Percentiles rank a stretch among this genome's conserved stretches.
phyloP scores from a whole-genome alignment of 2,113 vertebrate genomes.

The Grammomys surdaster region DNA sequence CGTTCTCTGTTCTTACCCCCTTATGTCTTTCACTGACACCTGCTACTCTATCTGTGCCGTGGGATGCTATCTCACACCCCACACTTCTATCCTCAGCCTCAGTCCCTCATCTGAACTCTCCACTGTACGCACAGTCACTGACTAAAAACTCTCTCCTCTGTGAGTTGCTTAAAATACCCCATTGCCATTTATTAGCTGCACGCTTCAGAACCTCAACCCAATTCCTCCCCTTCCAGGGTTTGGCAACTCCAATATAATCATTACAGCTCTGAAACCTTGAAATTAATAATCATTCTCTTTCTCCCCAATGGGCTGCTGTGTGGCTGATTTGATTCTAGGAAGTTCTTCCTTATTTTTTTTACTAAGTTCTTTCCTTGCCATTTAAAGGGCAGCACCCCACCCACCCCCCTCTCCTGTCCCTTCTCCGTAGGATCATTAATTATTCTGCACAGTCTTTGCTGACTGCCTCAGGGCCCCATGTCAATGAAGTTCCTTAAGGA shows the following conservation, averaged over 20 bases:
- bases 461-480: background rate
- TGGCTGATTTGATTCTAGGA: constrained; percentile 9
- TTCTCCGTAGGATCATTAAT: background rate
- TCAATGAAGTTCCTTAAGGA: constrained; percentile 19
- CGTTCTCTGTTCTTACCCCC: background rate
- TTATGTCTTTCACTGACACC: background rate
- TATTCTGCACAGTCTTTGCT: background rate
- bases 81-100: background rate
- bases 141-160: background rate
- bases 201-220: background rate
- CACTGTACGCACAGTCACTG: background rate
- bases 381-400: constrained; percentile 1
- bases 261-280: background rate
- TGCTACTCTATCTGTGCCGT: background rate
- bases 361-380: background rate
- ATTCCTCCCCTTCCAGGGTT: background rate
- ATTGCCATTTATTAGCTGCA: background rate
- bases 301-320: background rate
- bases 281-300: background rate
- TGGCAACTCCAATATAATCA: background rate
- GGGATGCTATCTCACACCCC: background rate
- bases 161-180: background rate
- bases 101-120: background rate
- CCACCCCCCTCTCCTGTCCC: background rate
- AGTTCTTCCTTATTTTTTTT: background rate